Evolutionary conservation across 2,797 vertebrate species (phyloP), one percentile per base, ranked within the genome.

Genomic region (Carapus acus): DNA sequence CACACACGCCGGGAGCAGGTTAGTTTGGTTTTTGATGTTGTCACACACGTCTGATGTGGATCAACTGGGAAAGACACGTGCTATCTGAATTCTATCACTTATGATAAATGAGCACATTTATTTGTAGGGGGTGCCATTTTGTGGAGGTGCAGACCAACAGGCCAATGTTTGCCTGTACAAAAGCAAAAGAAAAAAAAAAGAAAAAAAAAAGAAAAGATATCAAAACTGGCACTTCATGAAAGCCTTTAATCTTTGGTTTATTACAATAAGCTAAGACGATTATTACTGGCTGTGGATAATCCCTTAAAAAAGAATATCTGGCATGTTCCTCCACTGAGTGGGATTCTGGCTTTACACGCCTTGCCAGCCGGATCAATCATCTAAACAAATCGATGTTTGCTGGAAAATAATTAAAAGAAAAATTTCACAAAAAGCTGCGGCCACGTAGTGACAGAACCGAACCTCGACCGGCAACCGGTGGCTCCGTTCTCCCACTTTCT

Each of bases 201-300:
- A 71, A 77, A 57, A 77, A 68, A n/a, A n/a, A n/a, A 65, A 78
- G 82, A 65, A 57, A 55, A 71, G 69, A 75, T 77, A 77, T 72
- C 72, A 77, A 57, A 77, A 68, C 51, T 68, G 75, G 80, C 64
- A 46, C 65, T 71, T 80, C 63, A 75, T 70, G 38, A 80, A 85
- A 83, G 76, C 79, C 54, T 71, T 70, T 88, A 86, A 88, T 85
- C 84, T 85, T 80, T 77, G 64, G 77, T 87, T 88, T 86, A 88
- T 88, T 87, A 74, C 77, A 81, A 81, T 79, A 88, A 77, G 52
- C 84, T 82, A 86, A 86, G 80, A 67, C 77, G 85, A 84, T 87
- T 87, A 86, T 83, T 84, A 80, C 83, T 83, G 65, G 81, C 77
- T 77, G 81, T 82, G 80, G 76, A 76, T 86, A 86, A 88, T 86